These are phyloP conservation scores for Spinus pinus DNA, from an alignment of 2,797 vertebrate species.

Conservation along the genomic window DNA sequence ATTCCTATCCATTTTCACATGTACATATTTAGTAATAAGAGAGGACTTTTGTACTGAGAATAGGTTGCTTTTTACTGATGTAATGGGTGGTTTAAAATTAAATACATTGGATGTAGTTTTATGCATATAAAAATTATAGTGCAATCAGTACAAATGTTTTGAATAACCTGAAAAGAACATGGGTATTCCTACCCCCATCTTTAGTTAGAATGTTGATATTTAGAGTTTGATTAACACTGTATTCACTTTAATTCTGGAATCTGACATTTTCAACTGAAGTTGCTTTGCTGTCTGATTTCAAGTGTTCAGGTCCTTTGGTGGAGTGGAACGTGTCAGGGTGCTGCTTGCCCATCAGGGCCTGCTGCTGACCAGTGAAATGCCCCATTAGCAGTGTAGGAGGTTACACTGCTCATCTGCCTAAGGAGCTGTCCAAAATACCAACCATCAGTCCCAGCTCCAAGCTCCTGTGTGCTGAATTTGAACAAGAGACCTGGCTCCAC, in stretches of 20 bases:
- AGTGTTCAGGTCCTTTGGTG: background rate
- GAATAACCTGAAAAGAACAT: background rate
- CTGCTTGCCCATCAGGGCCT: background rate
- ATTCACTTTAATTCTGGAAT: background rate
- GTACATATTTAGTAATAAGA: background rate
- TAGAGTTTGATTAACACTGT: background rate
- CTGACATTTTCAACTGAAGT: background rate
- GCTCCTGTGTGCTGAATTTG: background rate
- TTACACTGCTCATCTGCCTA: background rate
- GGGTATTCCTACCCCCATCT: background rate
- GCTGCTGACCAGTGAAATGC: background rate
- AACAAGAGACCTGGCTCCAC: background rate
- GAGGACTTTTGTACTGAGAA: background rate
- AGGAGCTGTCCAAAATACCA: background rate
- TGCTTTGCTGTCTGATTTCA: background rate
- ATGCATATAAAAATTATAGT: background rate
- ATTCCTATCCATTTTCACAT: background rate
- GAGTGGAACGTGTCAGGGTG: background rate
- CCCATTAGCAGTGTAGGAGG: background rate
- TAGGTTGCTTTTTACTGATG: background rate
- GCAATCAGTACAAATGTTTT: background rate
- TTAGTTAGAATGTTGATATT: background rate
- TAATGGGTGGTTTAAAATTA: background rate
- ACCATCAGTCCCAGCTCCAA: background rate
- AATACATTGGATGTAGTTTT: background rate